A percentile compares a stretch with the other conserved stretches of the same genome.
Conservation (phyloP, 2,113 vertebrate species). For the Dasyprocta punctata region DNA sequence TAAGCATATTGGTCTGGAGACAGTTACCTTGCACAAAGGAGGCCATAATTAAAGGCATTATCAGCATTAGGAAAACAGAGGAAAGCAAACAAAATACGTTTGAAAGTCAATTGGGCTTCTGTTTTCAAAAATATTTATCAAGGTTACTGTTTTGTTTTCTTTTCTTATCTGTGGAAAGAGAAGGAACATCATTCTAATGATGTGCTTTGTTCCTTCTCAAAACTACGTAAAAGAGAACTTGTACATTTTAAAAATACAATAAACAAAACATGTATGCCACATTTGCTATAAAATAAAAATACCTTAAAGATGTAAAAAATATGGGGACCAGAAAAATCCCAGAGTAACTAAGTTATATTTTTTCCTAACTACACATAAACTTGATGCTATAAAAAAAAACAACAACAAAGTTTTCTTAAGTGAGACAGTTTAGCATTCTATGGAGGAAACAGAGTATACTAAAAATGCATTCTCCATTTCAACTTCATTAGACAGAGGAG, state of each 20-base stretch:
- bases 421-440: neutral
- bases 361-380: neutral
- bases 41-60: neutral
- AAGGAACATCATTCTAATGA: neutral
- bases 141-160: neutral
- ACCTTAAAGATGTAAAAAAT: neutral
- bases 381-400: too few relatives aligned
- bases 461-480: neutral
- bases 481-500: neutral
- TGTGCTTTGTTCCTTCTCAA: neutral
- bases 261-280: neutral
- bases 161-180: neutral
- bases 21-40: neutral
- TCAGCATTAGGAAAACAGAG: neutral
- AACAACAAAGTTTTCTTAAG: neutral
- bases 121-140: neutral
- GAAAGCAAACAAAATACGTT: conserved; percentile 4
- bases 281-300: neutral
- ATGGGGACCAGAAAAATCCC: neutral
- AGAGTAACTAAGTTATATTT: neutral
- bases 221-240: neutral
- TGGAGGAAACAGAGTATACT: neutral
- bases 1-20: neutral
- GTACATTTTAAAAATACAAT: neutral
- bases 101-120: neutral